These are phyloP conservation scores for Drosophila paracracens DNA, from an alignment of 2,888 invertebrate genomes.

Conservation along the genomic window DNA sequence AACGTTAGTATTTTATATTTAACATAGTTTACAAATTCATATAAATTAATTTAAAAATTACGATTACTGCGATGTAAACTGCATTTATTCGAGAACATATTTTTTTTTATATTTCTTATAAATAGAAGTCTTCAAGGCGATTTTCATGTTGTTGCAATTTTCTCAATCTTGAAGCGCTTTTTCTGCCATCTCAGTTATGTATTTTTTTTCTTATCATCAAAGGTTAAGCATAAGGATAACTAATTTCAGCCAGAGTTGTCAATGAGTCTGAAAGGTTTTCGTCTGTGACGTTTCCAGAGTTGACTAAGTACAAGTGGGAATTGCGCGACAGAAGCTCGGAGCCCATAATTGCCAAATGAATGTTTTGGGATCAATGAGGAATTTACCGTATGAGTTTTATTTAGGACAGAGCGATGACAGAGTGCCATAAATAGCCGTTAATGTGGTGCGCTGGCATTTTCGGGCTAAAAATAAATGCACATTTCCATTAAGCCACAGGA, in stretches of 20 bases:
- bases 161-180: background rate
- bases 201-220: background rate
- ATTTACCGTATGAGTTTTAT: constrained; percentile 8
- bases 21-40: too few relatives aligned
- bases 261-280: background rate
- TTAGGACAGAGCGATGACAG: constrained; percentile 16
- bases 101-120: background rate
- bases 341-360: constrained; percentile 14
- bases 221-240: background rate
- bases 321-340: background rate
- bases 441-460: constrained; percentile 25
- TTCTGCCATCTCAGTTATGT: background rate
- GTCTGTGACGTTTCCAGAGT: background rate
- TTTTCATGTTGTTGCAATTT: too few relatives aligned
- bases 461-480: constrained; percentile 52
- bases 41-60: too few relatives aligned
- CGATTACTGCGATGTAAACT: background rate
- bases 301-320: background rate
- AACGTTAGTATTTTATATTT: too few relatives aligned
- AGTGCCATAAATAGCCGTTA: constrained; percentile 32
- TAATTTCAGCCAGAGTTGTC: background rate
- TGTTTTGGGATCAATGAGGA: background rate
- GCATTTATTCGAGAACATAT: background rate
- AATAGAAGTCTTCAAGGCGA: accelerated
- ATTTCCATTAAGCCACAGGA: constrained; percentile 59